Conservation (phyloP, 1,140 invertebrate species). For the Palaemon carinicauda region DNA sequence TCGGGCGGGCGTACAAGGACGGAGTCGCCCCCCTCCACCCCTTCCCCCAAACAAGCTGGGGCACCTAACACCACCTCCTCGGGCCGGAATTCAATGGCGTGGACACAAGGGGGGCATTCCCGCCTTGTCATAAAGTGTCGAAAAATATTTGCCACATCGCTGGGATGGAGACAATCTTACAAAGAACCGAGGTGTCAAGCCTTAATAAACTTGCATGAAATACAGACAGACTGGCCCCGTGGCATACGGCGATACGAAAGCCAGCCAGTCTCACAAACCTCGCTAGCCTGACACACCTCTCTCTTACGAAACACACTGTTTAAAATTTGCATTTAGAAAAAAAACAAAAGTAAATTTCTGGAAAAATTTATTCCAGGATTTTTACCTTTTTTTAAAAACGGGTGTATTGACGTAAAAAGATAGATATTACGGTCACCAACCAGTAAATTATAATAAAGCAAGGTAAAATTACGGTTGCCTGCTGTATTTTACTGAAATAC, state of each 20-base stretch:
- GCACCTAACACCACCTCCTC: neutral
- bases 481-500: too few species aligned
- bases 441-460: too few species aligned
- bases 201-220: slow-evolving; percentile 43
- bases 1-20: neutral
- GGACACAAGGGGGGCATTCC: slow-evolving; percentile 36
- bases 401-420: too few species aligned
- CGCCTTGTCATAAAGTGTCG: slow-evolving; percentile 49
- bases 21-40: neutral
- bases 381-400: too few species aligned
- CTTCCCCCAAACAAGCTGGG: neutral
- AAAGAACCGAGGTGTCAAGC: slow-evolving; percentile 32
- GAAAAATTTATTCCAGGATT: too few species aligned
- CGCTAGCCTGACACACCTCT: neutral
- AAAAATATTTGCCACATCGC: slow-evolving; percentile 53
- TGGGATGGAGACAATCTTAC: slow-evolving; percentile 43
- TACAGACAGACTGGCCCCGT: neutral
- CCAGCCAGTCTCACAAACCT: neutral
- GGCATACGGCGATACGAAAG: neutral
- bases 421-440: too few species aligned
- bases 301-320: too few species aligned
- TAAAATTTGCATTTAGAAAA: too few species aligned
- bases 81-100: slow-evolving; percentile 30
- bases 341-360: too few species aligned
- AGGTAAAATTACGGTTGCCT: too few species aligned